Base-by-base conservation (phyloP, 2,113 vertebrate species). In the Crotalus viridis region DNA sequence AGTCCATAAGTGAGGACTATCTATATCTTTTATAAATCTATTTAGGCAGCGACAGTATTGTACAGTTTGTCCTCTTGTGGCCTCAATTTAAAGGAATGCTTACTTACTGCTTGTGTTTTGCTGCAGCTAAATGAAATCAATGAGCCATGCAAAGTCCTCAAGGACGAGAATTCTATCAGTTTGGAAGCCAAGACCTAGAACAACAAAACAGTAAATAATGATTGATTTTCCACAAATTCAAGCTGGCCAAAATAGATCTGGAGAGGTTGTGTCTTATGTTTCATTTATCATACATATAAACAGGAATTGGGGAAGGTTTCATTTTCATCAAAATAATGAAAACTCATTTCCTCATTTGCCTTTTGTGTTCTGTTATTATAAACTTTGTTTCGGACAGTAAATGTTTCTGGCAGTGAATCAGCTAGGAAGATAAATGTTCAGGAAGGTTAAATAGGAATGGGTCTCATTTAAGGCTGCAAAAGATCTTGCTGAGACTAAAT, bases 61-160 rank as follows among this genome's bases (percentile, higher is more conserved):
- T 8, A 81, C n/a, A 43, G 3, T 43, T 81, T 43, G 33, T 15
- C 5, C 87, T 54, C 87, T 21, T 19, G 10, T 26, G 17, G 24
- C 26, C 87, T 87, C 57, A 26, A 6, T n/a, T 46, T 39, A 48
- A 51, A 85, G 9, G 74, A 89, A 4, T 33, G 54, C 6, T 54
- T 92, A 97, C 98, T 98, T 94, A 99, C 99, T 91, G 98, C 96
- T 0, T 97, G 90, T 43, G n/a, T 93, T 91, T 94, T 97, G 96
- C 98, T 98, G 96, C 99, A 99, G 93, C 96, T 97, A 95, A 98
- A 98, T 0, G 97, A 98, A 95, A 99, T 54, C 1, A 57, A 94
- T 10, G 98, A 98, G 91, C 99, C 99, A 0, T 99, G 98, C 98
- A 99, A 97, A 26, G 98, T 98, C 92, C 98, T 97, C 57, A 98